Evolutionary conservation across 2,797 vertebrate species (phyloP).

Genomic region (Lithobates pipiens): DNA sequence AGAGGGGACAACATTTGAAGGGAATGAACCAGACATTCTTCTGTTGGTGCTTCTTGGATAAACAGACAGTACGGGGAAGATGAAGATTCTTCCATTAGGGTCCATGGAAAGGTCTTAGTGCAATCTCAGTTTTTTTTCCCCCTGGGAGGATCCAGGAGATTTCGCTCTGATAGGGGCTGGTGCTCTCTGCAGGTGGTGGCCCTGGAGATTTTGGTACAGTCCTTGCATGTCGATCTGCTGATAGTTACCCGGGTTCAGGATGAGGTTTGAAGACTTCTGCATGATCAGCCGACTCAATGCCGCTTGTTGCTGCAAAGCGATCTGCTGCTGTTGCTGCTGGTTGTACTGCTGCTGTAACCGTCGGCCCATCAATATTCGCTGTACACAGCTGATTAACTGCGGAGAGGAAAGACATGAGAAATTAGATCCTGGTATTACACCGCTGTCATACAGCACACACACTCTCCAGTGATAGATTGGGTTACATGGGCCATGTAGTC

Average conservation of each 20-base stretch:
- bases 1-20: slow-evolving; percentile 71
- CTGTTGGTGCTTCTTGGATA: slow-evolving; percentile 68
- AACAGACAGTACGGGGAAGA: slow-evolving; percentile 74
- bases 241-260: slow-evolving; percentile 81
- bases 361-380: slow-evolving; percentile 95
- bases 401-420: slow-evolving; percentile 47
- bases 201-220: slow-evolving; percentile 88
- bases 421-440: too few relatives aligned
- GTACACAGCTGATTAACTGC: slow-evolving; percentile 94
- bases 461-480: too few relatives aligned
- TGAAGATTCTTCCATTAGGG: slow-evolving; percentile 77
- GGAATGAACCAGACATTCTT: slow-evolving; percentile 74
- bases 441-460: too few relatives aligned
- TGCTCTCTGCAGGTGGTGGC: slow-evolving; percentile 83
- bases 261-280: slow-evolving; percentile 78
- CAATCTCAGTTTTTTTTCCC: slow-evolving; percentile 88
- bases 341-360: slow-evolving; percentile 92
- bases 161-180: slow-evolving; percentile 86
- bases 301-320: slow-evolving; percentile 88
- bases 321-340: slow-evolving; percentile 73
- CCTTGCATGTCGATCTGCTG: slow-evolving; percentile 92
- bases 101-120: slow-evolving; percentile 78
- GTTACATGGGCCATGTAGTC: too few relatives aligned
- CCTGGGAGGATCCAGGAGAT: slow-evolving; percentile 93
- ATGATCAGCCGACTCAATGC: slow-evolving; percentile 91